Conservation (phyloP, 2,888 invertebrate species). For the Bombyx huttoni region DNA sequence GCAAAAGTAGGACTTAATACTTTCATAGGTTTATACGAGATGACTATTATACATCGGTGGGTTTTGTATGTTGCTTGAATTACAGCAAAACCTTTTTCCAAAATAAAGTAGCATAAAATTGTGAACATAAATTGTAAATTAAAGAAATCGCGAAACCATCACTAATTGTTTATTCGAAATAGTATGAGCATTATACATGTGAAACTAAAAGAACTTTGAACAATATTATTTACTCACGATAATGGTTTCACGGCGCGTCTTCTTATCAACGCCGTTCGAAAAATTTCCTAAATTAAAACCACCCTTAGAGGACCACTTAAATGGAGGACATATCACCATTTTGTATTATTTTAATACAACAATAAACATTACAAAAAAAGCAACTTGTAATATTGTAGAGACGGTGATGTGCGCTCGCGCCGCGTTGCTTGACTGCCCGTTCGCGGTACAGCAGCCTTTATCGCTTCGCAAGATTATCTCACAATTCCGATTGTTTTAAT, state of each 20-base stretch:
- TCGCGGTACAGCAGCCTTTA: slow-evolving; percentile 45
- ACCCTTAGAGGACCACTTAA: slow-evolving; percentile 48
- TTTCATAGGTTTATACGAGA: no score
- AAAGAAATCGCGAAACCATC: not conserved
- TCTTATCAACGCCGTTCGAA: slow-evolving; percentile 13
- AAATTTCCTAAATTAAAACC: slow-evolving; percentile 42
- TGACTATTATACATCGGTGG: no score
- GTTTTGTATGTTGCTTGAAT: no score
- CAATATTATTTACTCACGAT: slow-evolving; percentile 31
- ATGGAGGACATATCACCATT: slow-evolving; percentile 64
- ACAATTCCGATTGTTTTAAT: slow-evolving; percentile 66
- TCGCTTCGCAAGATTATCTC: slow-evolving; percentile 57
- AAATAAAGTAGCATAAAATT: no score
- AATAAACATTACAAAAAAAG: slow-evolving; percentile 1
- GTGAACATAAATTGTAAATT: no score
- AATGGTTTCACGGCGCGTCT: slow-evolving; percentile 43
- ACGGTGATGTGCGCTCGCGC: slow-evolving; percentile 55
- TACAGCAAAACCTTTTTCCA: no score
- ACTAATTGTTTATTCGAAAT: not conserved
- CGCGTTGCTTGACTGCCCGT: slow-evolving; percentile 34
- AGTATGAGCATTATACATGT: not conserved
- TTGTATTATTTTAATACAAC: slow-evolving; percentile 10
- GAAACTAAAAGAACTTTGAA: not conserved
- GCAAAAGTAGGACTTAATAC: no score
- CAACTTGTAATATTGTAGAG: slow-evolving; percentile 2